Evolutionary conservation across 2,797 vertebrate species (phyloP), one percentile per base, ranked within the genome.

Genomic region (Pangasius macronema): DNA sequence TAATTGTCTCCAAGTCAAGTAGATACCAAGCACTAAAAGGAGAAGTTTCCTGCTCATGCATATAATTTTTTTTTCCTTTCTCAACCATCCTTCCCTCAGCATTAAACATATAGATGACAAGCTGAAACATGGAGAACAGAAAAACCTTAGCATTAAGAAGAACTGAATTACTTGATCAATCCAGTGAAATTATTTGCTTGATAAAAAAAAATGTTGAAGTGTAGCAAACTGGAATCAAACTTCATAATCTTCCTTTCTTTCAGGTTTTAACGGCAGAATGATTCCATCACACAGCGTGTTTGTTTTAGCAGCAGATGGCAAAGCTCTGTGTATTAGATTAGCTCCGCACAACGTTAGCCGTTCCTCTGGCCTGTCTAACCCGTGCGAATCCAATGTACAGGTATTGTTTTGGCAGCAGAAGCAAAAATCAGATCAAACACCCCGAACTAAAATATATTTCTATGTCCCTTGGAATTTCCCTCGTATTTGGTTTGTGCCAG

Each of bases 271-370:
- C 11, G 49, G 42, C 51, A 57, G 51, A 55, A 13, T 39, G 77
- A 65, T 36, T 53, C n/a, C 59, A 18, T 77, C n/a, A 5, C 27
- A 1, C 53, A 0, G 30, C 7, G 77, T 16, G 36, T 46, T 79
- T 77, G 55, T 49, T 77, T 3, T 11, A 51, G 61, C 72, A 79
- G 59, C 82, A 87, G 82, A 79, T 87, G 86, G 86, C 18, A 33
- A 55, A 84, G 72, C 61, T 39, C 16, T 30, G 36, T 20, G 70
- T 61, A 81, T 85, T 61, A 68, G 87, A 85, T 80, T 72, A 85
- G 27, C 63, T 8, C 11, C 13, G 33, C 9, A 16, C 33, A 57
- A 18, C 5, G 55, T 27, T 39, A 14, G 33, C 6, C 1, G 18
- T 16, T 13, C 11, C 20, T 13, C 33, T 39, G 30, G 30, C 51